Evolutionary conservation across 2,888 invertebrate species (phyloP), one percentile per base, ranked within the genome.

Genomic region (Dione vanillae): DNA sequence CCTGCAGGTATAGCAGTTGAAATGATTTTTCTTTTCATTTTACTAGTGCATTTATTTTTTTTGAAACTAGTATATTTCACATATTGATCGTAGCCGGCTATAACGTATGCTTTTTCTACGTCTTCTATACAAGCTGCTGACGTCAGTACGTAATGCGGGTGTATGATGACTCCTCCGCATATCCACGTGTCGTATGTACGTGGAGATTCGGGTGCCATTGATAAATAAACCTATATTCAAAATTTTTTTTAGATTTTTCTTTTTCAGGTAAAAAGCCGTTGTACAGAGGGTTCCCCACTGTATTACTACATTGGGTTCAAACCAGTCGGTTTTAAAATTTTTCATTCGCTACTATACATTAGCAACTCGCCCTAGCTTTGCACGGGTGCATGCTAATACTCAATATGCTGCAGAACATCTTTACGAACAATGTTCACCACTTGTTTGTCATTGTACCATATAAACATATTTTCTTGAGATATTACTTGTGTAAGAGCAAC

Each of bases 11-110:
- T 72, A 67, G 84, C 86, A 2, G 79, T 82, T 2, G 76, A 76
- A 0, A 85, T 66, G 10, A 89, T 72, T 72, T 79, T 88, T 71
- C 84, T 88, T 62, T 81, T 87, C 56, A 59, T 78, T 0, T 43
- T 10, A 10, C 74, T 77, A 0, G 83, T 83, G 70, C 89, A 90
- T 0, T 11, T 0, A 52, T 89, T 77, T 0, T 11, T 40, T 0
- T 81, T 61, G 0, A 88, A 61, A 0, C 78, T 3, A 0, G 75
- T 41, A 2, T 70, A 43, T 1, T 67, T 52, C 0, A 87, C 79
- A 27, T 85, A 86, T 41, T 78, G 80, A 0, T 74, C 75, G 67
- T 81, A 79, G 0, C 82, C 83, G 9, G 80, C 79, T 14, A 83
- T 74, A 0, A 78, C 81, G 58, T 80, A 82, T 52, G 80, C 73